phyloP scores from a whole-genome alignment of 2,888 invertebrate species.

The Melieria crassipennis region DNA sequence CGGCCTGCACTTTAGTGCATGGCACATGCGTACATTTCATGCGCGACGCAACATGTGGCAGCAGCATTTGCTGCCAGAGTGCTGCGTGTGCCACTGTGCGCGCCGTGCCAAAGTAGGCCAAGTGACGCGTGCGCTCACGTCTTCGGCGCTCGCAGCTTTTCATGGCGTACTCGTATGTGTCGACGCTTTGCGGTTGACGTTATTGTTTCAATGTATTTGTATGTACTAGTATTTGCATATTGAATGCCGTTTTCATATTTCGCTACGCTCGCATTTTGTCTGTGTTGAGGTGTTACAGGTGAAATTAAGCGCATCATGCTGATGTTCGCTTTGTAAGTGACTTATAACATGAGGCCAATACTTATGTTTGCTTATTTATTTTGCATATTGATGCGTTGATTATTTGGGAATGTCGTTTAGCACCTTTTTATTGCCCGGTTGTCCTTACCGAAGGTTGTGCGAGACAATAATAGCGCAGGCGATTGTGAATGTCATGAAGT shows the following conservation, averaged over 20 bases:
- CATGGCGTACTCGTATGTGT: no score
- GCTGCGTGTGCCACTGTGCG: not conserved
- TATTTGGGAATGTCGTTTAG: not conserved
- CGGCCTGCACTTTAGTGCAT: not conserved
- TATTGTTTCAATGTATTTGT: conserved; percentile 25
- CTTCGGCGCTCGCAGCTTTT: not conserved
- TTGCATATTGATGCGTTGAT: not conserved
- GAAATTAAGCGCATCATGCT: not conserved
- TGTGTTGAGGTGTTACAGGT: not conserved
- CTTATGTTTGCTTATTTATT: not conserved
- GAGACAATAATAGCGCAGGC: no score
- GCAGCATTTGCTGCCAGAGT: not conserved
- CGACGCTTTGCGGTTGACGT: not conserved
- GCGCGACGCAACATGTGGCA: no score
- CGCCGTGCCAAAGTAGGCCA: conserved; percentile 21
- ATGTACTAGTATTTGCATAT: not conserved
- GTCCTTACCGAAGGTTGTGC: no score
- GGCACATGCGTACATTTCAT: not conserved
- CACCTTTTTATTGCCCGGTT: no score
- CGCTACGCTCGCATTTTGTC: not conserved
- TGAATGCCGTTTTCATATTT: conserved; percentile 1
- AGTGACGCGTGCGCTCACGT: conserved; percentile 26
- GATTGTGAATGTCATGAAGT: no score
- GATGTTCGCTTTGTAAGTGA: no score
- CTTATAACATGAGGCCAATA: no score